Evolutionary conservation across 30 jellyfish, hydroid and myxozoan genomes (phyloP).

Genomic region (Rhopilema esculentum): DNA sequence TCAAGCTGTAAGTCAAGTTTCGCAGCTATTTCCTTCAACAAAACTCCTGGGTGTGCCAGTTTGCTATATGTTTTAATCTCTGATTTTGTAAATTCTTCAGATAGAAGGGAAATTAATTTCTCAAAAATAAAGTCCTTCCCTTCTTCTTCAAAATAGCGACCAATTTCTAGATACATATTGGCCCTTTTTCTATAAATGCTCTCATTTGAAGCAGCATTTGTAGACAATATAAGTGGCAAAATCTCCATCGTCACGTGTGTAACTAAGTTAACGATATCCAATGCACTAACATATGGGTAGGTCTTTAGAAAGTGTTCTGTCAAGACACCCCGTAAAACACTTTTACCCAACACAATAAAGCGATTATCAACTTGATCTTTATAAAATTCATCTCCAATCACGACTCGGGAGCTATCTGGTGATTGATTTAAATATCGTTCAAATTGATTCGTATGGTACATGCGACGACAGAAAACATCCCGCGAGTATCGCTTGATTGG

Average conservation of each 20-base stretch:
- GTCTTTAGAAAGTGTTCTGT: slow-evolving; percentile 43
- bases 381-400: slow-evolving; percentile 12
- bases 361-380: slow-evolving; percentile 19
- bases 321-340: slow-evolving; percentile 25
- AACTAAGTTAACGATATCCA: slow-evolving; percentile 17
- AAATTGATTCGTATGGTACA: background rate
- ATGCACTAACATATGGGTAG: slow-evolving; percentile 34
- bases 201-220: background rate
- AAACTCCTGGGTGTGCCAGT: slow-evolving; percentile 58
- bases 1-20: slow-evolving; percentile 25
- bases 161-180: slow-evolving; percentile 59
- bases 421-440: background rate
- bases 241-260: slow-evolving; percentile 44
- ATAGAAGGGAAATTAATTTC: background rate
- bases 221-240: slow-evolving; percentile 28
- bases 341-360: slow-evolving; percentile 45
- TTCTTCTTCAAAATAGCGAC: slow-evolving; percentile 16
- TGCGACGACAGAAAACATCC: background rate
- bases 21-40: slow-evolving; percentile 24
- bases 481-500: background rate
- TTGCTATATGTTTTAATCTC: slow-evolving; percentile 28
- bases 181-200: slow-evolving; percentile 22
- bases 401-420: background rate
- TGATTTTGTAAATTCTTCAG: background rate
- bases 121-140: slow-evolving; percentile 35